These are phyloP conservation scores for Torymus auratus DNA, from an alignment of 2,888 invertebrate species.

Conservation along the genomic window DNA sequence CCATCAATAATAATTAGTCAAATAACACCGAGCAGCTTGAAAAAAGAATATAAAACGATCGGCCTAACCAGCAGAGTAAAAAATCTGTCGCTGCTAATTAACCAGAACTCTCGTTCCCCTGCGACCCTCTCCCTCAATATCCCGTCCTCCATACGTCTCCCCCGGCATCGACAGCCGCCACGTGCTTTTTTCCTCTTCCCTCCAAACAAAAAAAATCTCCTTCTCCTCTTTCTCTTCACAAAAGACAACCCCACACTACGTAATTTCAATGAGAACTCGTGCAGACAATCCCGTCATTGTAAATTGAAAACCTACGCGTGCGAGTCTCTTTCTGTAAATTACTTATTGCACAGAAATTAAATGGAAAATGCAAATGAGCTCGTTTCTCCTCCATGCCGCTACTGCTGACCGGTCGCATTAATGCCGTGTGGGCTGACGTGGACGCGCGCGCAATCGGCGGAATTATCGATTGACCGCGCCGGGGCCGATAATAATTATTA, in stretches of 20 bases:
- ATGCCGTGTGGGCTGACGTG: neutral
- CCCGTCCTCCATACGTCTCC: no score
- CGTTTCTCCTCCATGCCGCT: neutral
- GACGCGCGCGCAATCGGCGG: constrained; percentile 20
- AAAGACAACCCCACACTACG: neutral
- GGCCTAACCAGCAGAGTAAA: neutral
- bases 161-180: no score
- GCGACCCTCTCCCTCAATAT: neutral
- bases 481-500: constrained; percentile 51
- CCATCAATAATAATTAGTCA: no score
- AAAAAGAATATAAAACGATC: no score
- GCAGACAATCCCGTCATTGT: neutral
- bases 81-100: neutral
- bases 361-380: constrained; percentile 46
- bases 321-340: constrained; percentile 32
- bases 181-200: no score
- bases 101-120: neutral
- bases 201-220: neutral
- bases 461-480: constrained; percentile 45
- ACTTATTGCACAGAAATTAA: constrained; percentile 41
- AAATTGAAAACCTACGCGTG: constrained; percentile 22
- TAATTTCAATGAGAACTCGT: constrained; percentile 20
- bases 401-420: neutral
- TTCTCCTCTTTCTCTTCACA: neutral
- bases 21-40: no score